phyloP scores from a whole-genome alignment of 1,140 invertebrate species.

The Anoplolepis gracilipes region DNA sequence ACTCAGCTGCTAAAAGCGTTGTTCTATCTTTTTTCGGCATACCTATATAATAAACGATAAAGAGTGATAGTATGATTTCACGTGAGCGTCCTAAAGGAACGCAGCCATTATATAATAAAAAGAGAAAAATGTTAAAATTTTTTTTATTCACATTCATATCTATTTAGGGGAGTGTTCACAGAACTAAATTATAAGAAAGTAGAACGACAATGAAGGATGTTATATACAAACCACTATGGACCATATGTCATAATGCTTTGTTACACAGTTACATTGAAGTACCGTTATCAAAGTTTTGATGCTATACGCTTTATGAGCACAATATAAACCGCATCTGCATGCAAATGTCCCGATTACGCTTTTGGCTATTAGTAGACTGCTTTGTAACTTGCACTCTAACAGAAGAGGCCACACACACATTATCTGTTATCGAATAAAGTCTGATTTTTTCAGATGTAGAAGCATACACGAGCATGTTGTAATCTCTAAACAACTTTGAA shows the following conservation, averaged over 20 bases:
- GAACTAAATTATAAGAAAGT: not conserved
- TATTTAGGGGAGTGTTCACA: not conserved
- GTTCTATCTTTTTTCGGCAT: too few species aligned
- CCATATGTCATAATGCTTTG: slow-evolving; percentile 17
- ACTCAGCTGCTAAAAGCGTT: too few species aligned
- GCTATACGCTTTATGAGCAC: slow-evolving; percentile 14
- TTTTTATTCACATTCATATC: too few species aligned
- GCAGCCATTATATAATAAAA: too few species aligned
- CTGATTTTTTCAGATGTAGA: not conserved
- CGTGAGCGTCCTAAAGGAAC: too few species aligned
- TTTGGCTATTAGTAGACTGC: slow-evolving; percentile 16
- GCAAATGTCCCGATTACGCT: slow-evolving; percentile 42
- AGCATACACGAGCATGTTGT: not conserved
- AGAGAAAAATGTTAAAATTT: not conserved
- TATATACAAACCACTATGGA: slow-evolving; percentile 8
- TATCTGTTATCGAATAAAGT: not conserved
- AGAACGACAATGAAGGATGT: not conserved
- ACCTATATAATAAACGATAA: too few species aligned
- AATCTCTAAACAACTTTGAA: not conserved
- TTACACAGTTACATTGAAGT: not conserved
- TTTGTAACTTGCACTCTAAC: slow-evolving; percentile 1
- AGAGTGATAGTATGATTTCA: too few species aligned
- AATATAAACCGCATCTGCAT: slow-evolving; percentile 1
- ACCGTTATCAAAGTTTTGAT: slow-evolving; percentile 55
- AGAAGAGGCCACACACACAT: not conserved